Percentiles rank a stretch among this genome's conserved stretches.
These are phyloP conservation scores for Sebastiscus tertius DNA, from an alignment of 2,797 vertebrate species.

Conservation along the genomic window DNA sequence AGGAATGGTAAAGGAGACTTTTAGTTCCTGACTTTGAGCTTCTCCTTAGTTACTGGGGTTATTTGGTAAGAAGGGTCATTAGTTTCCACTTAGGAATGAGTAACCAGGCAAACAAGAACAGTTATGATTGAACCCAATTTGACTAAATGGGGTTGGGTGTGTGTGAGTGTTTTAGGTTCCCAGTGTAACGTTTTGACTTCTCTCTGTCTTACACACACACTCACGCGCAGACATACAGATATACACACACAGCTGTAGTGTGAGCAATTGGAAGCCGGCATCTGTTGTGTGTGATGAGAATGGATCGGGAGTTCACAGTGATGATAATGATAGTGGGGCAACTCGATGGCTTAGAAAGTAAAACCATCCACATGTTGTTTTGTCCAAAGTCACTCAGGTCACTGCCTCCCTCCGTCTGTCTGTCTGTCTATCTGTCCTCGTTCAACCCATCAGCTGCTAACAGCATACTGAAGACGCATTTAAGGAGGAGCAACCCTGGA, in stretches of 20 bases:
- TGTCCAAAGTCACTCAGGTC: slow-evolving; percentile 80
- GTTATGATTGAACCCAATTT: slow-evolving; percentile 23
- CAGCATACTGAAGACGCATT: background rate
- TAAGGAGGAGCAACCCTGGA: background rate
- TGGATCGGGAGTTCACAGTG: slow-evolving; percentile 72
- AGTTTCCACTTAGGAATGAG: slow-evolving; percentile 4
- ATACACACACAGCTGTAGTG: slow-evolving; percentile 60
- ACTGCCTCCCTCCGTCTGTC: slow-evolving; percentile 53
- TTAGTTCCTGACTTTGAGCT: slow-evolving; percentile 6
- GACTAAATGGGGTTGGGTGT: background rate
- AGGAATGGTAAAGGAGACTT: background rate
- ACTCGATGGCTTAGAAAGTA: slow-evolving; percentile 77
- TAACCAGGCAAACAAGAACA: slow-evolving; percentile 19
- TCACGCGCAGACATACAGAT: slow-evolving; percentile 16
- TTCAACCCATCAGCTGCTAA: slow-evolving; percentile 37
- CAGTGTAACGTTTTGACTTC: slow-evolving; percentile 26
- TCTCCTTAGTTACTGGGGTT: background rate
- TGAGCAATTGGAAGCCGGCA: slow-evolving; percentile 79
- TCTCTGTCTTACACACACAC: slow-evolving; percentile 19
- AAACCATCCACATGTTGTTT: slow-evolving; percentile 77
- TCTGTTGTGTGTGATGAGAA: slow-evolving; percentile 83
- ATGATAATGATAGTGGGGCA: slow-evolving; percentile 77
- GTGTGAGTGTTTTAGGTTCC: slow-evolving; percentile 15
- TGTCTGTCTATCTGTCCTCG: slow-evolving; percentile 41
- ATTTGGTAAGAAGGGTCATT: slow-evolving; percentile 4